Base-by-base conservation (phyloP, 1,140 invertebrate genomes). In the Achatina immaculata region DNA sequence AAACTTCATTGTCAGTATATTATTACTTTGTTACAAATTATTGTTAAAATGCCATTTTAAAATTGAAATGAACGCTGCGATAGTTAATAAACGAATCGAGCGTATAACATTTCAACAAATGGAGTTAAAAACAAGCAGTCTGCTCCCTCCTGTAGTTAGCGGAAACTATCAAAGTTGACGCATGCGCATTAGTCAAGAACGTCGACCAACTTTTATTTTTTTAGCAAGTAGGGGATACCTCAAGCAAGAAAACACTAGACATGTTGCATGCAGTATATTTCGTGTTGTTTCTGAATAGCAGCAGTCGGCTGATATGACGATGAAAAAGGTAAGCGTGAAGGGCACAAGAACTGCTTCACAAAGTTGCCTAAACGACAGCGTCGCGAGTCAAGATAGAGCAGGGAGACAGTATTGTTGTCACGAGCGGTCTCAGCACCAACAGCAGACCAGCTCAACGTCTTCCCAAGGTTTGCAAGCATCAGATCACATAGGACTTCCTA, bases 301-400 rank as follows among this genome's bases (percentile, higher is more conserved):
- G 31, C 6, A 7, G 4, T 4, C 19, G 11, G 3, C 1, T 62
- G 75, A 65, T 77, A 81, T 82, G 81, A 84, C 83, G 84, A 88
- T 88, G 88, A 87, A 87, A 83, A 87, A 86, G 75, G 85, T 86
- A 79, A 84, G 76, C 69, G 84, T 81, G 51, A 89, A 87, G 71
- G 83, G 83, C 77, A 81, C 85, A 77, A 82, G 78, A 58, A 73
- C 84, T 34, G 4, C 72, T 4, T 51, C 72, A 34, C 72, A 51
- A 36, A 75, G 73, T 85, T 86, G 78, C 74, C 82, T 55, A 83
- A 83, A 0, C 28, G 72, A 75, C 58, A 82, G 84, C 72, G 58
- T n/a, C n/a, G n/a, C 83, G 28, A 31, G 80, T 51, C 81, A 83
- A 82, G 83, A 78, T 73, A 66, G 74, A 51, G 48, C 73, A 45